Evolutionary conservation across 1,140 invertebrate species (phyloP).

Genomic region (Lordiphosa clarofinis): DNA sequence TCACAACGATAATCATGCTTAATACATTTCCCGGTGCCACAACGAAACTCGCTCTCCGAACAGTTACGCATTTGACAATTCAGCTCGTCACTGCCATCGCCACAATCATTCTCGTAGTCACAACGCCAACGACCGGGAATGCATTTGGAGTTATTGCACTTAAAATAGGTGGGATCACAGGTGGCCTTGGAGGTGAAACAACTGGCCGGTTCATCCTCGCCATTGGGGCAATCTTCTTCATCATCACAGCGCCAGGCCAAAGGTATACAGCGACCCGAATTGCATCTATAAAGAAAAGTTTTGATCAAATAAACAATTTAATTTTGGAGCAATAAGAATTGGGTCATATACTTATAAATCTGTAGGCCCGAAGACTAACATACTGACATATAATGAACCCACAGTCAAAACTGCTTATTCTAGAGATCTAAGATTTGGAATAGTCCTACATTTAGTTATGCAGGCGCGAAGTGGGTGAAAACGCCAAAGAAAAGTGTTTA

Average conservation of each 20-base stretch:
- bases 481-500: too few relatives aligned
- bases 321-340: too few relatives aligned
- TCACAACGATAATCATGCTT: conserved; percentile 85
- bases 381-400: too few relatives aligned
- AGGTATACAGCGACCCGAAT: conserved; percentile 88
- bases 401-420: too few relatives aligned
- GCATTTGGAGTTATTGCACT: conserved; percentile 82
- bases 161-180: conserved; percentile 88
- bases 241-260: conserved; percentile 90
- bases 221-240: conserved; percentile 85
- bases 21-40: conserved; percentile 86
- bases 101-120: conserved; percentile 91
- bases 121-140: conserved; percentile 88
- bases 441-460: too few relatives aligned
- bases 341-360: too few relatives aligned
- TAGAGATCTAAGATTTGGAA: too few relatives aligned
- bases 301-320: too few relatives aligned
- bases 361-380: too few relatives aligned
- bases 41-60: conserved; percentile 86
- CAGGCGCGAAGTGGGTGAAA: too few relatives aligned
- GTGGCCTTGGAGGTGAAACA: conserved; percentile 83
- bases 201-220: conserved; percentile 85
- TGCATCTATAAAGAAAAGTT: conserved; percentile 79
- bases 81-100: conserved; percentile 87
- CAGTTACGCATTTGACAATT: conserved; percentile 85